These are phyloP conservation scores for Hippotragus niger DNA, from an alignment of 2,113 vertebrate genomes.

Conservation along the genomic window DNA sequence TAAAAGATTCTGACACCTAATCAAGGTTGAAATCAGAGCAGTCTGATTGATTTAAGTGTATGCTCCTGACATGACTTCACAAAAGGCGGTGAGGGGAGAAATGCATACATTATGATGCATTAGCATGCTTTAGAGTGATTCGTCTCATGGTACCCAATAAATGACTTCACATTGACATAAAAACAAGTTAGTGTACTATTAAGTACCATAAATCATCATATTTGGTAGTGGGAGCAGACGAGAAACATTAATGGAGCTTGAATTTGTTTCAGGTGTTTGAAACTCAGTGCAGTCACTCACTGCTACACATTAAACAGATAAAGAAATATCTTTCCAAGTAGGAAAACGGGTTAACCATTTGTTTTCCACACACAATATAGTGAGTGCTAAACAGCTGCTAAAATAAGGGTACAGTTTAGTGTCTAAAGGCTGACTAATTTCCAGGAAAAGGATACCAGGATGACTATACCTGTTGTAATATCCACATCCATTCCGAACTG, in stretches of 20 bases:
- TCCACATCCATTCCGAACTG: not conserved
- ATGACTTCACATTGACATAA: conserved; percentile 64
- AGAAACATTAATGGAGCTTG: conserved; percentile 73
- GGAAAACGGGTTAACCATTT: conserved; percentile 45
- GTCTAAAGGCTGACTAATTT: not conserved
- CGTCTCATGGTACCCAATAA: conserved; percentile 60
- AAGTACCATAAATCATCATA: conserved; percentile 71
- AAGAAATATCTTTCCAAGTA: conserved; percentile 36
- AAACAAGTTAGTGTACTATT: conserved; percentile 68
- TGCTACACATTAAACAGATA: conserved; percentile 50
- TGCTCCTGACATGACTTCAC: conserved; percentile 12
- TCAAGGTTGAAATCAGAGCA: conserved; percentile 34
- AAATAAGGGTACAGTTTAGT: not conserved
- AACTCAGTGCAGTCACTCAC: conserved; percentile 43
- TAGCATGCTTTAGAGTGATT: conserved; percentile 47
- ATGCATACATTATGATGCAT: conserved; percentile 30
- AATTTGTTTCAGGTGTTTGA: conserved; percentile 72
- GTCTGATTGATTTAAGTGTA: conserved; percentile 54
- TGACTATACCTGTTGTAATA: not conserved
- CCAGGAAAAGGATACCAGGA: not conserved
- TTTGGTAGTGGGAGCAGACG: conserved; percentile 59
- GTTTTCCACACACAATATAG: not conserved
- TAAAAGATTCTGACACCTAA: conserved; percentile 13
- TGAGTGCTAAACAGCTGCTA: not conserved
- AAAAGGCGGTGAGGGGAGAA: not conserved